Evolutionary conservation across 1,140 invertebrate species (phyloP).

Genomic region (Anthonomus grandis): DNA sequence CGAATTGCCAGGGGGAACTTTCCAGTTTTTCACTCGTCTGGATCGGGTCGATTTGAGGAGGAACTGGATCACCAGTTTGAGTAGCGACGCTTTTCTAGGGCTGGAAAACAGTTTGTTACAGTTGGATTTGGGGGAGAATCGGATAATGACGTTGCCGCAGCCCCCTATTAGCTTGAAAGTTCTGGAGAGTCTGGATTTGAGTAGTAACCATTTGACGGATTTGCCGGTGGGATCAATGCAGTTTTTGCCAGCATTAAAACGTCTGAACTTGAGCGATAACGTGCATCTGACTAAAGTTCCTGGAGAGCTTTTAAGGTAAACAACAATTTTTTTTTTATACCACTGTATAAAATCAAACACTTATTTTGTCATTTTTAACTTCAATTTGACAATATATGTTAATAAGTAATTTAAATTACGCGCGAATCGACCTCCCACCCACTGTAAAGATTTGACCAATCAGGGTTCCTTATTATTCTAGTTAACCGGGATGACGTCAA

Average conservation of each 20-base stretch:
- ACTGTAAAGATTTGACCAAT: too few relatives aligned
- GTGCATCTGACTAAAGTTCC: conserved; percentile 61
- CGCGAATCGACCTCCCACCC: too few relatives aligned
- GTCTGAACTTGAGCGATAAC: conserved; percentile 77
- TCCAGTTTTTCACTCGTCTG: conserved; percentile 74
- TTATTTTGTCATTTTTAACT: too few relatives aligned
- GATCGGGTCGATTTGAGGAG: conserved; percentile 71
- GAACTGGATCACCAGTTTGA: conserved; percentile 70
- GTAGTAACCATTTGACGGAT: conserved; percentile 73
- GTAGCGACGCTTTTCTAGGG: conserved; percentile 70
- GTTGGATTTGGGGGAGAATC: conserved; percentile 74
- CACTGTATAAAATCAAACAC: too few relatives aligned
- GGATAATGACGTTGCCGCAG: conserved; percentile 63
- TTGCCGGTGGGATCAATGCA: conserved; percentile 66
- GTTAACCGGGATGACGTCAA: too few relatives aligned
- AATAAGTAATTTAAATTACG: too few relatives aligned
- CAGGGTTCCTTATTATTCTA: too few relatives aligned
- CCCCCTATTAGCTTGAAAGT: conserved; percentile 62
- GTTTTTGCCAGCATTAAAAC: conserved; percentile 63
- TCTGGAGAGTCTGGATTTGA: conserved; percentile 70
- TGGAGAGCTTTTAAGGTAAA: conserved; percentile 54
- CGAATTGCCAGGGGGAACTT: conserved; percentile 75
- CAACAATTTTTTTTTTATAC: too few relatives aligned
- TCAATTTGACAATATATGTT: too few relatives aligned
- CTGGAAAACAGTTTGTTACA: conserved; percentile 69